A percentile compares a stretch with the other conserved stretches of the same genome.
Evolutionary conservation across 2,113 vertebrate genomes (phyloP).

Genomic region (Oryzias celebensis): DNA sequence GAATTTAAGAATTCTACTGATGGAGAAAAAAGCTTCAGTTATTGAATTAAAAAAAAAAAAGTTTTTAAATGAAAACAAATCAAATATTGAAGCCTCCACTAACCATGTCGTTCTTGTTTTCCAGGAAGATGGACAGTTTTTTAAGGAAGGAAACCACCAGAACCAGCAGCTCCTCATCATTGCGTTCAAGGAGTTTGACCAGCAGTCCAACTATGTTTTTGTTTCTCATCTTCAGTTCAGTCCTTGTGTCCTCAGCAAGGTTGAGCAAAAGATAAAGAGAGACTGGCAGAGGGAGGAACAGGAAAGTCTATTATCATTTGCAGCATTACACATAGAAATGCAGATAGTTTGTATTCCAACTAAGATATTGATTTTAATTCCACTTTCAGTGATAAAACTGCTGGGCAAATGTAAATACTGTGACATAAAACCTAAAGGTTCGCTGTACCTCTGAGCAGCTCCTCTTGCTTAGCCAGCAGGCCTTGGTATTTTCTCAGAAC

Average conservation of each 20-base stretch:
- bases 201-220: slow-evolving; percentile 95
- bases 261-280: slow-evolving; percentile 92
- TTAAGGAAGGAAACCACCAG: slow-evolving; percentile 96
- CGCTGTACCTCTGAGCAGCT: slow-evolving; percentile 80
- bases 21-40: too few relatives aligned
- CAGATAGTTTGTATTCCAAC: too few relatives aligned
- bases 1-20: too few relatives aligned
- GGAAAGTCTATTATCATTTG: neutral
- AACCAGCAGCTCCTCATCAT: slow-evolving; percentile 92
- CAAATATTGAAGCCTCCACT: slow-evolving; percentile 19
- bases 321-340: too few relatives aligned
- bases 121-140: slow-evolving; percentile 97
- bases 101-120: slow-evolving; percentile 99
- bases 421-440: neutral
- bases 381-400: too few relatives aligned
- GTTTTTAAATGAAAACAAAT: too few relatives aligned
- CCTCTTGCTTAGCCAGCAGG: slow-evolving; percentile 92
- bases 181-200: slow-evolving; percentile 90
- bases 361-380: too few relatives aligned
- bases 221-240: slow-evolving; percentile 97
- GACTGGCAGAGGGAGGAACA: slow-evolving; percentile 69
- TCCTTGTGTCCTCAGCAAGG: slow-evolving; percentile 93
- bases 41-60: too few relatives aligned
- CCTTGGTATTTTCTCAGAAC: slow-evolving; percentile 91
- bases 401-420: neutral